Conservation (phyloP, 1,140 invertebrate genomes). For the Brachystomella parvula region DNA sequence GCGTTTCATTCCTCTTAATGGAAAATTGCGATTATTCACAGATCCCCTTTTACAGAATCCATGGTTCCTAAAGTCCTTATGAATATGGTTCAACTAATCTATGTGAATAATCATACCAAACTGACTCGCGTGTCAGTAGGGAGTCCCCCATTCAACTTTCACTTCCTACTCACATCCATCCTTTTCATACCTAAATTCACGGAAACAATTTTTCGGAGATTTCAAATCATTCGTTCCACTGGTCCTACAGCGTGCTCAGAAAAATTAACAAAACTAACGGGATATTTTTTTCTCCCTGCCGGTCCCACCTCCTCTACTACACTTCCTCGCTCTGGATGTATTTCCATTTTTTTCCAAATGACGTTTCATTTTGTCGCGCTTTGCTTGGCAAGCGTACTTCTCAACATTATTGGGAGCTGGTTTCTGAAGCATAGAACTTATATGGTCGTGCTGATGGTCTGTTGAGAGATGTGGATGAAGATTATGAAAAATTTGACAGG, state of each 20-base stretch:
- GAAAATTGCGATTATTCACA: background rate
- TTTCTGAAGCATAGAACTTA: too few species aligned
- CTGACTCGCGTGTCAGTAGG: slow-evolving; percentile 31
- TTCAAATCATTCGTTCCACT: background rate
- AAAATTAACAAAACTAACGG: too few species aligned
- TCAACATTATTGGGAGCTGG: too few species aligned
- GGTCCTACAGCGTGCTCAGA: too few species aligned
- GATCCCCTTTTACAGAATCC: background rate
- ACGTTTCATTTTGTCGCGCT: too few species aligned
- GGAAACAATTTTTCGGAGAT: slow-evolving; percentile 5
- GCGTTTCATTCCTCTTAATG: background rate
- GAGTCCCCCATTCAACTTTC: background rate
- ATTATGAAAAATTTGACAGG: slow-evolving; percentile 35
- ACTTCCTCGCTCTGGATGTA: too few species aligned
- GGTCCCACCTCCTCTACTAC: too few species aligned
- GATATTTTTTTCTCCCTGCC: too few species aligned
- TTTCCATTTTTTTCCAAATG: too few species aligned
- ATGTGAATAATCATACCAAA: slow-evolving; percentile 28
- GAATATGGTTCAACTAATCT: slow-evolving; percentile 28
- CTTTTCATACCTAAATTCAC: background rate
- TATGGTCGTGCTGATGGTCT: slow-evolving; percentile 5
- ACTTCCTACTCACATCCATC: background rate
- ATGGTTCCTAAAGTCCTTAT: slow-evolving; percentile 3
- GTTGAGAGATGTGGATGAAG: slow-evolving; percentile 9
- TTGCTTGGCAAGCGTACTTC: too few species aligned